Evolutionary conservation across 2,888 invertebrate genomes (phyloP), one percentile per base, ranked within the genome.

Genomic region (Ceraclea dissimilis): DNA sequence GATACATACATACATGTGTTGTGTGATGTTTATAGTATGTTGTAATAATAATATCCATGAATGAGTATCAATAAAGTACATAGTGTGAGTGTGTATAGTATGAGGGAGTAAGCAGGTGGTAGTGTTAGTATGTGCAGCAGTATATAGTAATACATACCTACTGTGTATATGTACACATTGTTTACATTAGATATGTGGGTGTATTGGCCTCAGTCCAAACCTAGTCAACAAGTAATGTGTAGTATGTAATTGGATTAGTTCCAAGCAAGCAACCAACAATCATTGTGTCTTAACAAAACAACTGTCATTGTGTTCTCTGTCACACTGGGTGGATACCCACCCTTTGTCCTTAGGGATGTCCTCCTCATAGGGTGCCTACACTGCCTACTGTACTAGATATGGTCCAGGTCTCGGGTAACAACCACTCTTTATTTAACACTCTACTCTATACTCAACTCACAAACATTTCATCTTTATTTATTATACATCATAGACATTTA

Each of bases 181-280:
- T 31, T 31, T 31, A 31, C 11, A n/a, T n/a, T n/a, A n/a, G n/a
- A n/a, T n/a, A n/a, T 31, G 31, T 31, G 31, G 31, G 31, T 31
- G 31, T 31, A 31, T 54, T 61, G 61, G 61, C 59, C 2, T 17
- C 2, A 2, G 8, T 57, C 61, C 61, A 61, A 58, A 31, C 59
- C 54, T 57, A 55, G 61, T 61, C 61, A 61, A 61, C 61, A 61
- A 57, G 59, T 57, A 52, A 34, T 46, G 49, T n/a, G n/a, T n/a
- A n/a, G n/a, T n/a, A n/a, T n/a, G n/a, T n/a, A n/a, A n/a, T 60
- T 59, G 54, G 61, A 59, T 49, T 22, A 43, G 39, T 43, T 61
- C 61, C 61, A 61, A 59, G 46, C 56, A 52, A 31, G 31, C 31
- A 31, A 31, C 6, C n/a, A n/a, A n/a, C n/a, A n/a, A n/a, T n/a